These are phyloP conservation scores for Semnornis frantzii DNA, from an alignment of 2,113 vertebrate genomes.

Conservation along the genomic window DNA sequence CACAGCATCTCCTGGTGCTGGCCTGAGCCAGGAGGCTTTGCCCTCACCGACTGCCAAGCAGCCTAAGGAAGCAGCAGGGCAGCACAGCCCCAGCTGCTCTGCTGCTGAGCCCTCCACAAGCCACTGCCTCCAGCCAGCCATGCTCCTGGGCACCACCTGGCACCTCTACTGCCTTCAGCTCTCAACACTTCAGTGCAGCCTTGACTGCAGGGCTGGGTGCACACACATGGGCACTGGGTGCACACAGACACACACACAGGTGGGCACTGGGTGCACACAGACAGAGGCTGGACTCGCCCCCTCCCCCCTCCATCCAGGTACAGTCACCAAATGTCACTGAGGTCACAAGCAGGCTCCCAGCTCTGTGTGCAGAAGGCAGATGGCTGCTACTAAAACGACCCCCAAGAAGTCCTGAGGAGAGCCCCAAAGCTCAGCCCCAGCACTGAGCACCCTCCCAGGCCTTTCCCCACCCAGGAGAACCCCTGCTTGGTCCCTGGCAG, in stretches of 20 bases:
- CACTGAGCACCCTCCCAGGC: background rate
- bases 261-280: too few species aligned
- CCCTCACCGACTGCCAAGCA: background rate
- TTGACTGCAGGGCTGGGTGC: background rate
- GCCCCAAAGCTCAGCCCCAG: background rate
- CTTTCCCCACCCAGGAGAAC: background rate
- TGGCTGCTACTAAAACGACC: background rate
- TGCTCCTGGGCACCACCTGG: background rate
- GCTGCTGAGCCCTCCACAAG: background rate
- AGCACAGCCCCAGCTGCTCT: background rate
- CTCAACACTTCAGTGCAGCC: background rate
- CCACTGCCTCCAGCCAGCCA: background rate
- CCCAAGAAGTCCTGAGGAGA: background rate
- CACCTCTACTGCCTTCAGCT: background rate
- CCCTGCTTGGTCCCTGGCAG: accelerated
- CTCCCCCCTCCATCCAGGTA: accelerated
- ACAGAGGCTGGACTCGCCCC: too few species aligned
- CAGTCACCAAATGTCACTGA: background rate
- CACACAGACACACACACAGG: too few species aligned
- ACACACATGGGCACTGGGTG: too few species aligned
- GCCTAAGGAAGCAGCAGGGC: background rate
- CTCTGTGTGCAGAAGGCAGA: background rate
- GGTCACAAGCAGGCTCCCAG: background rate
- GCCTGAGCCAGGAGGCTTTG: accelerated
- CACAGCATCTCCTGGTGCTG: background rate